A percentile compares a stretch with the other conserved stretches of the same genome.
phyloP scores from a whole-genome alignment of 2,113 vertebrate species.

The Aleadryas rufinucha region DNA sequence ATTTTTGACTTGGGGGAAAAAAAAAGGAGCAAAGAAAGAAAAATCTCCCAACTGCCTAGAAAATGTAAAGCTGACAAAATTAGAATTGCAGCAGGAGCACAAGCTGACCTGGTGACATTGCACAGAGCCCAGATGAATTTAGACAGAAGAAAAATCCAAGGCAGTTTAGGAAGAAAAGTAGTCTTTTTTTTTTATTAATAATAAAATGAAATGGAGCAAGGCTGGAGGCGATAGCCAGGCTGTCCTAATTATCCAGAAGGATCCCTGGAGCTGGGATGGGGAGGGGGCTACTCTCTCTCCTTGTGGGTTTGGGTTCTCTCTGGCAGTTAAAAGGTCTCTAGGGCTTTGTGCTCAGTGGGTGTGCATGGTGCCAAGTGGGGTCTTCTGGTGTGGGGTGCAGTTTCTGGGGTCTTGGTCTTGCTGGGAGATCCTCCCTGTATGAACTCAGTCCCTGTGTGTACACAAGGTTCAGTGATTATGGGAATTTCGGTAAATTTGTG shows the following conservation, averaged over 20 bases:
- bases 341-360: accelerated
- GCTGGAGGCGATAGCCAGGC: not conserved
- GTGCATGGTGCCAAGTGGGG: accelerated
- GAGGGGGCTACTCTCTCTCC: accelerated
- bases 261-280: not conserved
- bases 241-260: not conserved
- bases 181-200: not conserved
- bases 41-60: conserved; percentile 12
- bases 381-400: not conserved
- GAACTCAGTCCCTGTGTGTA: not conserved
- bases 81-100: conserved; percentile 27
- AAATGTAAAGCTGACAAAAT: conserved; percentile 38
- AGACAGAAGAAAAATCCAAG: not conserved
- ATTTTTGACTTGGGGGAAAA: conserved; percentile 16
- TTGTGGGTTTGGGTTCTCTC: accelerated
- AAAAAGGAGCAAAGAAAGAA: not conserved
- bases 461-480: accelerated
- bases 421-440: not conserved
- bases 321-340: not conserved
- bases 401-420: not conserved
- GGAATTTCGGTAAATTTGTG: not conserved
- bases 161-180: not conserved
- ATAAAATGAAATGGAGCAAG: not conserved
- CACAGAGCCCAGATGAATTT: conserved; percentile 37
- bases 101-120: conserved; percentile 39